Conservation (phyloP, 35 echinoderm and acorn worm genomes). For the Ophioderma brevispina region DNA sequence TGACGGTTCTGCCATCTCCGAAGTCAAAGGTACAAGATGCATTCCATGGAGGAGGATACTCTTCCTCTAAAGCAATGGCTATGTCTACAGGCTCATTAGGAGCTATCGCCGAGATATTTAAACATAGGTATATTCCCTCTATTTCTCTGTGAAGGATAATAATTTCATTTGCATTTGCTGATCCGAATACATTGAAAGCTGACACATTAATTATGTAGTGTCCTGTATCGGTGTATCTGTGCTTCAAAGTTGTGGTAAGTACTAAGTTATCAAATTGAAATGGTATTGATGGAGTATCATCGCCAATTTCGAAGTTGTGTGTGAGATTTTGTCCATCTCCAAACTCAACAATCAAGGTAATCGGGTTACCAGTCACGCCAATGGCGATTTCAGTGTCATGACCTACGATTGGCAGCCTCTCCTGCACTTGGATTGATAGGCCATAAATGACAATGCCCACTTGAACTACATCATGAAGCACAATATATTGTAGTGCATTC, state of each 20-base stretch:
- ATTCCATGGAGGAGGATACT: neutral
- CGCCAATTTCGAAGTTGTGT: neutral
- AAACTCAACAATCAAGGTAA: slow-evolving; percentile 33
- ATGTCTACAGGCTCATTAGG: neutral
- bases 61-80: neutral
- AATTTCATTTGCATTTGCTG: neutral
- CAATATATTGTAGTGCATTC: slow-evolving; percentile 8
- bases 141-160: neutral
- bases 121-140: neutral
- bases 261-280: neutral
- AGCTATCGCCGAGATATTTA: neutral
- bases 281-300: neutral
- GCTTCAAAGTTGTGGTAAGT: neutral
- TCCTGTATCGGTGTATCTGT: slow-evolving; percentile 6
- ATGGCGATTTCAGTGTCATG: neutral
- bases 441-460: slow-evolving; percentile 21
- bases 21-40: slow-evolving; percentile 5
- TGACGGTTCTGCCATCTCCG: neutral
- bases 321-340: slow-evolving; percentile 7
- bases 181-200: neutral
- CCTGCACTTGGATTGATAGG: neutral
- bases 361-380: slow-evolving; percentile 8
- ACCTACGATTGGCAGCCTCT: neutral
- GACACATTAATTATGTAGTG: neutral
- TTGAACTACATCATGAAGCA: neutral